Conservation (phyloP, 1,140 invertebrate genomes). For the Wiebesia pumilae region DNA sequence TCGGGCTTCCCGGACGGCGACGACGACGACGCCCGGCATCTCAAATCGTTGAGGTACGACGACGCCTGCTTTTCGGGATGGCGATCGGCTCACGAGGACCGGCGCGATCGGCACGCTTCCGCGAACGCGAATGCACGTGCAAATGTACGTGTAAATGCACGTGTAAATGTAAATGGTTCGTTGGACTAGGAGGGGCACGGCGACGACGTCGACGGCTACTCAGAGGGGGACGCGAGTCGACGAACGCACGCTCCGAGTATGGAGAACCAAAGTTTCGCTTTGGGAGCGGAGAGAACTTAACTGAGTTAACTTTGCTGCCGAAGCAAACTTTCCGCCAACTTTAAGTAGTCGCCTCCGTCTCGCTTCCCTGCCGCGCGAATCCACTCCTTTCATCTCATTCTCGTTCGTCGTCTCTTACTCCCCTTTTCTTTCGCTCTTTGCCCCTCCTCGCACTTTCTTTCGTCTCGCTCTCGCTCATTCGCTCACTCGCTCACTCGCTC, state of each 20-base stretch:
- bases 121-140: conserved; percentile 27
- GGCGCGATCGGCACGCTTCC: conserved; percentile 21
- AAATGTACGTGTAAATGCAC: conserved; percentile 11
- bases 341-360: conserved; percentile 73
- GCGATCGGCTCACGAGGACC: not conserved
- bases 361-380: too few relatives aligned
- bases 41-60: too few relatives aligned
- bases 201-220: conserved; percentile 33
- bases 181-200: not conserved
- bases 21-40: not conserved
- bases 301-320: conserved; percentile 75
- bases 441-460: conserved; percentile 24
- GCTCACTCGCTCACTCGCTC: conserved; percentile 40
- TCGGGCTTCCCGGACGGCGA: too few relatives aligned
- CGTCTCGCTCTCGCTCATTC: conserved; percentile 43
- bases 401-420: too few relatives aligned
- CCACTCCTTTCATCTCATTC: too few relatives aligned
- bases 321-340: conserved; percentile 74
- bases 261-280: conserved; percentile 70
- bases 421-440: too few relatives aligned
- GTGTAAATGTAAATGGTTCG: conserved; percentile 50
- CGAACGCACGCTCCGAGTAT: conserved; percentile 38
- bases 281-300: conserved; percentile 71
- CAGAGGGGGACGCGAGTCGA: conserved; percentile 38
- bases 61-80: not conserved